These are phyloP conservation scores for Sinella curviseta DNA, from an alignment of 1,140 invertebrate genomes.

Conservation along the genomic window DNA sequence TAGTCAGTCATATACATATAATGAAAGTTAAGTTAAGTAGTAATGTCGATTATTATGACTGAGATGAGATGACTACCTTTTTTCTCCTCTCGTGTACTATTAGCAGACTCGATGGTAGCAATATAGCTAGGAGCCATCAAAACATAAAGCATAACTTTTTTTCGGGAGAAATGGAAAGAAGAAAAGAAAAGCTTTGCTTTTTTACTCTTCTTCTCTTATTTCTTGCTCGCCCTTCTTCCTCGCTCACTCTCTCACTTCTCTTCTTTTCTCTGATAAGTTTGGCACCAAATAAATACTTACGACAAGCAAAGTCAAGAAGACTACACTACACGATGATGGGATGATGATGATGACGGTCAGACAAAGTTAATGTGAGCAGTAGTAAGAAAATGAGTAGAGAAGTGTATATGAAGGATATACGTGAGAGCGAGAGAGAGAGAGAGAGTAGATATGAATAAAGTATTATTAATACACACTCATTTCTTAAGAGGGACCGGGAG, in stretches of 20 bases:
- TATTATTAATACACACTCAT: constrained; percentile 21
- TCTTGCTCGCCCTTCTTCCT: neutral
- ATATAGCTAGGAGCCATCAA: constrained; percentile 8
- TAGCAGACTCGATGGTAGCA: neutral
- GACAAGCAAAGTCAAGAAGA: neutral
- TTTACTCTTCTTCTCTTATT: constrained; percentile 2
- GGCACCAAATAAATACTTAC: constrained; percentile 21
- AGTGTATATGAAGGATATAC: neutral
- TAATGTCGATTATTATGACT: constrained; percentile 18
- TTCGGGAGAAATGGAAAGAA: neutral
- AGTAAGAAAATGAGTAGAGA: neutral
- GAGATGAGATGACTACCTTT: neutral
- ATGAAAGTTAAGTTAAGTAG: constrained; percentile 25
- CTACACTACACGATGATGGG: neutral
- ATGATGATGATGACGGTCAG: neutral
- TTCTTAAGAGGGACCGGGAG: neutral
- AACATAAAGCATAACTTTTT: constrained; percentile 25
- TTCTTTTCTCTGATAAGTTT: neutral
- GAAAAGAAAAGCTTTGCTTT: neutral
- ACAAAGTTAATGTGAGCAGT: neutral
- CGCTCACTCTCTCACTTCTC: neutral
- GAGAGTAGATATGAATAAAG: neutral
- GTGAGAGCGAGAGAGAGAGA: too few relatives aligned
- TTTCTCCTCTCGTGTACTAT: neutral
- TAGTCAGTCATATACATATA: constrained; percentile 8